Base-by-base conservation (phyloP, 2,888 invertebrate genomes). In the Arge pagana region DNA sequence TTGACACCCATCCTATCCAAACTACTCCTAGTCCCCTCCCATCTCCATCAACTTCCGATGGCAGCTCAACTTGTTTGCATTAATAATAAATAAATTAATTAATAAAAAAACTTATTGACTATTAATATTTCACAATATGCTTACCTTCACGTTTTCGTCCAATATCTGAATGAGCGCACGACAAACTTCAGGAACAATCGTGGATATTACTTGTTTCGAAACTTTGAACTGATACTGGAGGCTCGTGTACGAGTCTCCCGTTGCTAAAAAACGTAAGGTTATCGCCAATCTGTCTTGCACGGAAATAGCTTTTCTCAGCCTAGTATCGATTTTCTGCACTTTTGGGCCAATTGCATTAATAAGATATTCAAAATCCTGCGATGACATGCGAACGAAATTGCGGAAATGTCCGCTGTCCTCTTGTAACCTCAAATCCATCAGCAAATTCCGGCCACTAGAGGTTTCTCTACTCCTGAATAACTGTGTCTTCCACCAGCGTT, bases 401-500 rank as follows among this genome's bases (percentile, higher is more conserved):
- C 60, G 52, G 35, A 68, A 70, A 54, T 65, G 55, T 53, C 64
- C 68, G 56, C 63, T 62, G 35, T 61, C 62, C 60, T 66, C 66
- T 42, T 26, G 42, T 3, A 42, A 23, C n/a, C 6, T 42, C 11
- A 26, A 18, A 13, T 42, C 40, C 4, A 11, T 10, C 15, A 40
- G 23, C 26, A 40, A 23, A n/a, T 11, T 21, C 10, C 6, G n/a
- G 18, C 40, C 40, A 37, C 37, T 37, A 40, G 13, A 39, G 4
- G 4, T 1, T 6, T 5, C 6, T 39, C 39, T 39, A 16, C 19
- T 39, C 4, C 7, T 3, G 10, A 15, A 39, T 4, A 39, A 6
- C 21, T 16, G 39, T 4, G 39, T 39, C 7, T 16, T n/a, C 40
- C 4, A 39, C 39, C 39, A 39, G 11, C 39, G 39, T 10, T 16